Percentiles rank a stretch among this genome's conserved stretches.
Conservation (phyloP, 2,888 invertebrate species). For the Hydrotaea cyrtoneurina region DNA sequence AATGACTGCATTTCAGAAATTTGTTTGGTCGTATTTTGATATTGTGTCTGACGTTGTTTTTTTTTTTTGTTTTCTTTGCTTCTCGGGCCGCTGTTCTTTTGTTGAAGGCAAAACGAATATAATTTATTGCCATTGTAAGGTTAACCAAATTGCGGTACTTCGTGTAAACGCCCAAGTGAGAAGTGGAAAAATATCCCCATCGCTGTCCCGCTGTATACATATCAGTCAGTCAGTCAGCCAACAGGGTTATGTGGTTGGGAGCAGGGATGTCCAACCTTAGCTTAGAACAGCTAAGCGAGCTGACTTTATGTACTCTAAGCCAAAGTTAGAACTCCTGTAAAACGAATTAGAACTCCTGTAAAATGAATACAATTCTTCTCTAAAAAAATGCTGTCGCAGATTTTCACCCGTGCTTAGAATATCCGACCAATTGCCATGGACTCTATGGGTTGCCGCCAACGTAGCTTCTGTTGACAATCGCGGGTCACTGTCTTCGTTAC, state of each 20-base stretch:
- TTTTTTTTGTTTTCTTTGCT: too few species aligned
- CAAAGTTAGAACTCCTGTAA: too few species aligned
- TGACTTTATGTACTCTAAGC: too few species aligned
- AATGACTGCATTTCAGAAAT: background rate
- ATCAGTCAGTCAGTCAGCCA: background rate
- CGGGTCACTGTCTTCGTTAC: too few species aligned
- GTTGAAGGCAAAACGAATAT: slow-evolving; percentile 44
- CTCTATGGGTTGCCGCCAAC: too few species aligned
- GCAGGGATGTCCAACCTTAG: slow-evolving; percentile 28
- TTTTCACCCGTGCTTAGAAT: too few species aligned
- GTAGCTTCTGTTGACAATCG: too few species aligned
- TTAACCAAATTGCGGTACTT: slow-evolving; percentile 72
- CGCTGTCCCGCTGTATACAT: background rate
- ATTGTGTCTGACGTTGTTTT: slow-evolving; percentile 15
- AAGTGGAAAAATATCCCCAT: slow-evolving; percentile 12
- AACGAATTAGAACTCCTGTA: too few species aligned
- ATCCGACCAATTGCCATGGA: too few species aligned
- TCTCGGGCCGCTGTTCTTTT: slow-evolving; percentile 26
- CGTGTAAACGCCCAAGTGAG: slow-evolving; percentile 68
- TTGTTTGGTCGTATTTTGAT: slow-evolving; percentile 15
- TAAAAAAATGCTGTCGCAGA: too few species aligned
- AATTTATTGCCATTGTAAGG: slow-evolving; percentile 70
- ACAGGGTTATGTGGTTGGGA: background rate
- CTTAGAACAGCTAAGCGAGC: background rate
- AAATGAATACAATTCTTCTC: too few species aligned